Evolutionary conservation across 1,140 invertebrate genomes (phyloP), one percentile per base, ranked within the genome.

Genomic region (Galendromus occidentalis): DNA sequence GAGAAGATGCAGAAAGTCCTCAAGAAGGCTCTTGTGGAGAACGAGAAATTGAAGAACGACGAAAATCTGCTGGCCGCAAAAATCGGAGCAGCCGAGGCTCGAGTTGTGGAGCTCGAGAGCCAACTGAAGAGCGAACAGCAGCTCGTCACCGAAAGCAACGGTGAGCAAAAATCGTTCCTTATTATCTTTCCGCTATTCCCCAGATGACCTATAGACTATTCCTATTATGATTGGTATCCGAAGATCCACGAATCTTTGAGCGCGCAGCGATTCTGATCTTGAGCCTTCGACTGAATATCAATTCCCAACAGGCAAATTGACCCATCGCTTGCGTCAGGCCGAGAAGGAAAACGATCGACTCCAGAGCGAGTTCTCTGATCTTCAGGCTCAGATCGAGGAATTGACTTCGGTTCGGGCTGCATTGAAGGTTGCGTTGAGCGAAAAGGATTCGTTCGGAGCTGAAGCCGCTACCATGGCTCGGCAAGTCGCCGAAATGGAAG

Each of bases 1-100:
- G 51, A 59, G 33, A 59, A 59, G 33, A 59, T 59, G 22, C 51
- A 59, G 22, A 59, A 59, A 25, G 51, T 59, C 20, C 51, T 59
- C 17, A 59, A 59, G 33, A 59, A 59, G 51, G 51, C 51, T 17
- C 33, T 59, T 6, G 51, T 59, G 1, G 51, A 59, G 25, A 59
- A 59, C 33, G 51, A 59, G 9, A 25, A 22, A 29, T 22, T 59
- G 14, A 59, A 59, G 9, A 33, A 59, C 25, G 22, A 9, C 14
- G 33, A 25, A 9, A 22, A 59, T 17, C 51, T 59, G 2, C 33
- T 59, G 4, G 14, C 17, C 2, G 14, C 51, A 4, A 59, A 59
- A 25, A 25, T 25, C 33, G 51, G 33, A 59, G 51, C 51, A 4
- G 22, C 51, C 1, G 51, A 59, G 25, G 25, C 51, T 18, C 51